Evolutionary conservation across 2,113 vertebrate genomes (phyloP).

Genomic region (Tympanuchus pallidicinctus): DNA sequence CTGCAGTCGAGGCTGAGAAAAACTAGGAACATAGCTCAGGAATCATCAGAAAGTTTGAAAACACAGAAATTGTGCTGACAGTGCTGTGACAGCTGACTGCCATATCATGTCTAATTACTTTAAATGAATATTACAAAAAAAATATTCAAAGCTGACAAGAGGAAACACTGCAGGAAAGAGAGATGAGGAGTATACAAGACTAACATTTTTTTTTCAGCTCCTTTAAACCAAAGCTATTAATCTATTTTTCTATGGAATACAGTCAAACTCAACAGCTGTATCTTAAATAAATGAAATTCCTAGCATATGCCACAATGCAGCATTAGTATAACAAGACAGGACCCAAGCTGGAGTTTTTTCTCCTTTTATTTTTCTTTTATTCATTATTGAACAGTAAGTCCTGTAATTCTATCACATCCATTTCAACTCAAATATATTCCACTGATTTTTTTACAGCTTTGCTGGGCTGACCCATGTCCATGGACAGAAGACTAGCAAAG

Average conservation of each 20-base stretch:
- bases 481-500: background rate
- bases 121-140: background rate
- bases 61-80: background rate
- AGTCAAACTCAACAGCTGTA: background rate
- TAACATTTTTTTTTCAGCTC: background rate
- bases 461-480: accelerated
- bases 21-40: background rate
- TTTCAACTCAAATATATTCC: background rate
- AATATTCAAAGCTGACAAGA: background rate
- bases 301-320: background rate
- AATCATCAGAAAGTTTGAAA: background rate
- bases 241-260: constrained; percentile 6
- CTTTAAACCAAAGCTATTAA: background rate
- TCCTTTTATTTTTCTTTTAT: background rate
- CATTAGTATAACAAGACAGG: background rate
- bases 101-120: background rate
- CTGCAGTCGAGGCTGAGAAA: background rate
- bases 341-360: background rate
- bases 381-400: background rate
- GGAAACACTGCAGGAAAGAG: background rate
- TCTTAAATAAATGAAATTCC: background rate
- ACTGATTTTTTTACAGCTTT: background rate
- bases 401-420: background rate
- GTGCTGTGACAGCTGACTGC: background rate
- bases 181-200: constrained; percentile 9